Evolutionary conservation across 2,113 vertebrate species (phyloP).

Genomic region (Neogobius melanostomus): DNA sequence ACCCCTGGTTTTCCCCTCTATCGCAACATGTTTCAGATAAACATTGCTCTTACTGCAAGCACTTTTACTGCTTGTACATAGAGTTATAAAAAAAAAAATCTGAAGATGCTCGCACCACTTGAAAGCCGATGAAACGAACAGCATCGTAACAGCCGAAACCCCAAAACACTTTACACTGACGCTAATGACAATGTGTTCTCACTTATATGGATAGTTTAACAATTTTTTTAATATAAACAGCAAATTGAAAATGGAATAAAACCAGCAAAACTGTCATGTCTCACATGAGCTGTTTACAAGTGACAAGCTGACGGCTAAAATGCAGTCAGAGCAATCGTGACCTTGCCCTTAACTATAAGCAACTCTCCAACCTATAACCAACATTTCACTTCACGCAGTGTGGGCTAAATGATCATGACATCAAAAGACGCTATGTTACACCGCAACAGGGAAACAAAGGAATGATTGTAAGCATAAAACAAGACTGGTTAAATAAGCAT

Average conservation of each 20-base stretch:
- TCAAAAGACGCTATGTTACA: slow-evolving; percentile 40
- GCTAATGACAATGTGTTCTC: no score
- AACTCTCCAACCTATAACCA: slow-evolving; percentile 54
- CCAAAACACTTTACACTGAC: no score
- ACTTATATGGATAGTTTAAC: not conserved
- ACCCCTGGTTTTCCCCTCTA: slow-evolving; percentile 56
- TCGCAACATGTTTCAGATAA: slow-evolving; percentile 74
- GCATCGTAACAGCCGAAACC: no score
- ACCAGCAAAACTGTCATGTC: slow-evolving; percentile 5
- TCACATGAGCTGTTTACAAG: slow-evolving; percentile 55
- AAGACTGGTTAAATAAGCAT: not conserved
- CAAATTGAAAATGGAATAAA: not conserved
- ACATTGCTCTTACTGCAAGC: slow-evolving; percentile 43
- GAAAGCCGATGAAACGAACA: not conserved
- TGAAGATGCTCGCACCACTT: slow-evolving; percentile 19
- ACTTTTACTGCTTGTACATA: slow-evolving; percentile 31
- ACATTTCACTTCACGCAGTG: slow-evolving; percentile 42
- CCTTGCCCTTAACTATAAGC: slow-evolving; percentile 74
- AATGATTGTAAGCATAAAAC: slow-evolving; percentile 21
- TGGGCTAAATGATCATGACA: slow-evolving; percentile 40
- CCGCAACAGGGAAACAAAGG: slow-evolving; percentile 40
- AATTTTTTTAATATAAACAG: not conserved
- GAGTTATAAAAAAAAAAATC: slow-evolving; percentile 26
- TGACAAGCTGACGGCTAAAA: slow-evolving; percentile 58
- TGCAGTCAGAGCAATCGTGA: slow-evolving; percentile 54